Base-by-base conservation (phyloP, 2,888 invertebrate genomes). In the Bombyx huttoni region DNA sequence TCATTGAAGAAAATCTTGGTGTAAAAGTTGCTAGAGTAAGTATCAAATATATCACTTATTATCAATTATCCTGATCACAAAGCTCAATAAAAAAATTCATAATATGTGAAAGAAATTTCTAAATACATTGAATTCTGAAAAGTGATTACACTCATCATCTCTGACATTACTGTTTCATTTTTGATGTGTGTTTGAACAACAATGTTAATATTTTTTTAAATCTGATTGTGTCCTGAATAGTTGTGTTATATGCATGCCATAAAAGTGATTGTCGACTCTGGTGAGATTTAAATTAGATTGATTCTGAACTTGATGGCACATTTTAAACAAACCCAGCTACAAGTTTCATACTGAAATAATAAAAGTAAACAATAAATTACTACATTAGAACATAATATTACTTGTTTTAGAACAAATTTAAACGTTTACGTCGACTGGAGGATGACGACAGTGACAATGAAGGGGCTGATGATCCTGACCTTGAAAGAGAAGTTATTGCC, bases 41-140 rank as follows among this genome's bases (percentile, higher is more conserved):
- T 80, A 47, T 9, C 9, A 35, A 13, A 1, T 12, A 47, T 46
- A 3, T 24, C 24, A 24, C 90, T 99, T 47, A 93, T 99, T 65
- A 98, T 99, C 76, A 99, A 99, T 80, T 99, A 99, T 91, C 91
- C 98, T 70, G 99, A 99, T 57, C 95, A 97, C 1, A 98, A 98
- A 92, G 94, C 98, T 58, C n/a, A n/a, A n/a, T n/a, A n/a, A n/a
- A n/a, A n/a, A n/a, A n/a, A n/a, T n/a, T 50, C 0, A 34, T 34
- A 13, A 0, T 47, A 47, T 35, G 8, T 47, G 13, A n/a, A 12
- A 24, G 6, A n/a, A 33, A 10, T 46, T 46, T 46, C n/a, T 3
- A 9, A 24, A 12, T 34, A 12, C 1, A 40, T 48, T 48, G 9
- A 13, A 13, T n/a, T 24, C n/a, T 40, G 35, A 8, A 10, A 35